phyloP scores from a whole-genome alignment of 2,888 invertebrate genomes.

The Adineta ricciae region DNA sequence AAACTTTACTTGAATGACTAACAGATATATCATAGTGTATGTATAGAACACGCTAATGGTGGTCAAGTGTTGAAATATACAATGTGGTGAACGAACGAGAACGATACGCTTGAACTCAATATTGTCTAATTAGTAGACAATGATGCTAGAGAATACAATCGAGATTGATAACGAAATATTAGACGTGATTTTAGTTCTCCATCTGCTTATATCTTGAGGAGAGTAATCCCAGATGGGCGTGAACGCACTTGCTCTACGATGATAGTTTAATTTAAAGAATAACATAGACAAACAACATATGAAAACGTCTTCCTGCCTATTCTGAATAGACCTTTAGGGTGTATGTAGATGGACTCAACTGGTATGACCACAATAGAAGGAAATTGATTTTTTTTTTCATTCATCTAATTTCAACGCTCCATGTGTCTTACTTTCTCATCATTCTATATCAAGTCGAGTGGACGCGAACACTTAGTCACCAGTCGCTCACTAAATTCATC shows the following conservation, averaged over 20 bases:
- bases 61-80: not conserved
- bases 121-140: not conserved
- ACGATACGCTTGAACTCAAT: not conserved
- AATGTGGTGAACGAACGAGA: not conserved
- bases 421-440: not conserved
- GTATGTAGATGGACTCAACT: not conserved
- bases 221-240: not conserved
- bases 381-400: not conserved
- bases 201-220: not conserved
- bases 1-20: not conserved
- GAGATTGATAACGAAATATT: not conserved
- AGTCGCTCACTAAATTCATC: not conserved
- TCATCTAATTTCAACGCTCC: not conserved
- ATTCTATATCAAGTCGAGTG: not conserved
- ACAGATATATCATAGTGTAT: not conserved
- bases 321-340: not conserved
- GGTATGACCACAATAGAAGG: not conserved
- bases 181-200: not conserved
- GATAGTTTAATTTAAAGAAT: not conserved
- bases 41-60: not conserved
- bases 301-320: not conserved
- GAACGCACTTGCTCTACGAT: not conserved
- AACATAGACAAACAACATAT: not conserved
- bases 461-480: not conserved
- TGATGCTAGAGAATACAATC: not conserved